These are phyloP conservation scores for Anarhynchus alexandrinus DNA, from an alignment of 2,113 vertebrate genomes.

Conservation along the genomic window DNA sequence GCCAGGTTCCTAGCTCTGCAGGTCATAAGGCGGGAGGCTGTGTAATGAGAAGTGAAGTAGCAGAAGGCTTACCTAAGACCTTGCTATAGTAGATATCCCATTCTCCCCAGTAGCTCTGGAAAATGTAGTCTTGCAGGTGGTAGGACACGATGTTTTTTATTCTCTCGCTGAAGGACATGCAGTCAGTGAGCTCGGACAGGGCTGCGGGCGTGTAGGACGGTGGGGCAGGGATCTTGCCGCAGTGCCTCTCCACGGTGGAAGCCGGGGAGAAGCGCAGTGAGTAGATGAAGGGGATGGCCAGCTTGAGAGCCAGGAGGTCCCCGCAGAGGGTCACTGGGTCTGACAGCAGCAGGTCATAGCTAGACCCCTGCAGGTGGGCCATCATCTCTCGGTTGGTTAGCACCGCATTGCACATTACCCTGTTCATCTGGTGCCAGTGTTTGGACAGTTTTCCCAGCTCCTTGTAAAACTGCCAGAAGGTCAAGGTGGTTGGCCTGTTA, in stretches of 20 bases:
- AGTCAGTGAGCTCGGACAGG: constrained; percentile 76
- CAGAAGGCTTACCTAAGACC: constrained; percentile 69
- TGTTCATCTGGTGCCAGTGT: constrained; percentile 18
- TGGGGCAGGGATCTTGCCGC: constrained; percentile 72
- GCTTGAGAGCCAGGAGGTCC: constrained; percentile 73
- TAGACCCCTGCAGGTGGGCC: constrained; percentile 46
- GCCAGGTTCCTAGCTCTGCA: background rate
- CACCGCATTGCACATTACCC: constrained; percentile 61
- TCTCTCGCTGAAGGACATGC: constrained; percentile 72
- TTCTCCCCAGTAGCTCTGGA: constrained; percentile 68
- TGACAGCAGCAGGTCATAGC: constrained; percentile 69
- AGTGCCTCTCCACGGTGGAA: constrained; percentile 73
- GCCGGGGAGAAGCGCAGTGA: constrained; percentile 72
- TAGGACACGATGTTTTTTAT: constrained; percentile 74
- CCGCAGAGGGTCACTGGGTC: constrained; percentile 71
- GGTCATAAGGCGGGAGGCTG: background rate
- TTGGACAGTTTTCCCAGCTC: constrained; percentile 51
- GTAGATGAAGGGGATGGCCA: constrained; percentile 73
- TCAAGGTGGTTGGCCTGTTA: constrained; percentile 64
- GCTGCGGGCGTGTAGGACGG: constrained; percentile 64
- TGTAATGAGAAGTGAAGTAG: background rate
- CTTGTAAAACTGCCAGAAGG: constrained; percentile 69
- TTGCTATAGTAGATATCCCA: constrained; percentile 75
- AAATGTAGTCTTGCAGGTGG: constrained; percentile 69
- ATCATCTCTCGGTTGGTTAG: constrained; percentile 65